Evolutionary conservation across 2,888 invertebrate species (phyloP).

Genomic region (Spisula subtruncata): DNA sequence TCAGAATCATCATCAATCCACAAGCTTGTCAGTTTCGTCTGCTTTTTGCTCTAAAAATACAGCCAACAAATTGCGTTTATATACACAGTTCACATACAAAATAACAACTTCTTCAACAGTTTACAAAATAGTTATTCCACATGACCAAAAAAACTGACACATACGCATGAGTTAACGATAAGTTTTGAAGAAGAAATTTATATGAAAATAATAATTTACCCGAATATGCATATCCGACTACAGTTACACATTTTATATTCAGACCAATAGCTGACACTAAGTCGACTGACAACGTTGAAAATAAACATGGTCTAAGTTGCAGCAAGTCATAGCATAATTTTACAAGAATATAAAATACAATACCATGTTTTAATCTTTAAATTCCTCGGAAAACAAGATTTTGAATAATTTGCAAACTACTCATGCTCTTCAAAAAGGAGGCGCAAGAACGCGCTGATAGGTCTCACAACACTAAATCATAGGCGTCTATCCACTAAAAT

Average conservation of each 20-base stretch:
- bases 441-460: neutral
- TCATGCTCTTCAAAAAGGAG: neutral
- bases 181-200: neutral
- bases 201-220: neutral
- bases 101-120: neutral
- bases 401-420: neutral
- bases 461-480: neutral
- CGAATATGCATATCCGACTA: neutral
- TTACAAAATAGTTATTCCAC: neutral
- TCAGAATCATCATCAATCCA: constrained; percentile 64
- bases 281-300: neutral
- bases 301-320: neutral
- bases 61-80: neutral
- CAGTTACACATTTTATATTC: neutral
- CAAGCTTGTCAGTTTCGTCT: constrained; percentile 57
- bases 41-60: constrained; percentile 39
- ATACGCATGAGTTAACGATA: neutral
- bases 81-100: neutral
- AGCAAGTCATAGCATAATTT: neutral
- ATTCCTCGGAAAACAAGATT: neutral
- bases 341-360: neutral
- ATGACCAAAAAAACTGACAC: neutral
- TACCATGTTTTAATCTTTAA: neutral
- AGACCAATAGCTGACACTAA: neutral
- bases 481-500: too few relatives aligned